Evolutionary conservation across 2,113 vertebrate genomes (phyloP).

Genomic region (Galbula dea): DNA sequence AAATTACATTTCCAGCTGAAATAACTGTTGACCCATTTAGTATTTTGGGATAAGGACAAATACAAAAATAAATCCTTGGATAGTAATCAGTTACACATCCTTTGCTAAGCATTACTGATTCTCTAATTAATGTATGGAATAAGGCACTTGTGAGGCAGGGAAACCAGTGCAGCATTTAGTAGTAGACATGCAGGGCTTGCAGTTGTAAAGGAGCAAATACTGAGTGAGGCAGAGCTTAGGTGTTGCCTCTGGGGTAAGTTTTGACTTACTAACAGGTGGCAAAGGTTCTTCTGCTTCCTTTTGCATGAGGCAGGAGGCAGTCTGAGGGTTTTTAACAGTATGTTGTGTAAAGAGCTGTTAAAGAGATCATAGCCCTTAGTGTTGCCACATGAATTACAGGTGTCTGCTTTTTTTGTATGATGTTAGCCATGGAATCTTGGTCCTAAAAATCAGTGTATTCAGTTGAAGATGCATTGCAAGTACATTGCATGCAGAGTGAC

Average conservation of each 20-base stretch:
- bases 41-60: conserved; percentile 7
- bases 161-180: not conserved
- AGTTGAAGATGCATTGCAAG: not conserved
- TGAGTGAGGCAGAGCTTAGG: not conserved
- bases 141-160: not conserved
- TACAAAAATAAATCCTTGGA: not conserved
- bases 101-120: not conserved
- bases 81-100: not conserved
- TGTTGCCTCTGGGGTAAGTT: not conserved
- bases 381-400: not conserved
- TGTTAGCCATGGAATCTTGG: not conserved
- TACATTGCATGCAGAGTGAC: not conserved
- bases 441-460: not conserved
- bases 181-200: not conserved
- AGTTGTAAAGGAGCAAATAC: not conserved
- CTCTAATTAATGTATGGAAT: not conserved
- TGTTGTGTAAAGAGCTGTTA: not conserved
- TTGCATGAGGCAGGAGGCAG: not conserved
- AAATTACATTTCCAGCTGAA: conserved; percentile 2
- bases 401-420: not conserved
- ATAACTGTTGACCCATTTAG: conserved; percentile 19
- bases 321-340: not conserved
- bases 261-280: not conserved
- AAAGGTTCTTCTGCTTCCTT: not conserved
- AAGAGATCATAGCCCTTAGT: not conserved